Evolutionary conservation across 2,113 vertebrate species (phyloP).

Genomic region (Lepus europaeus): DNA sequence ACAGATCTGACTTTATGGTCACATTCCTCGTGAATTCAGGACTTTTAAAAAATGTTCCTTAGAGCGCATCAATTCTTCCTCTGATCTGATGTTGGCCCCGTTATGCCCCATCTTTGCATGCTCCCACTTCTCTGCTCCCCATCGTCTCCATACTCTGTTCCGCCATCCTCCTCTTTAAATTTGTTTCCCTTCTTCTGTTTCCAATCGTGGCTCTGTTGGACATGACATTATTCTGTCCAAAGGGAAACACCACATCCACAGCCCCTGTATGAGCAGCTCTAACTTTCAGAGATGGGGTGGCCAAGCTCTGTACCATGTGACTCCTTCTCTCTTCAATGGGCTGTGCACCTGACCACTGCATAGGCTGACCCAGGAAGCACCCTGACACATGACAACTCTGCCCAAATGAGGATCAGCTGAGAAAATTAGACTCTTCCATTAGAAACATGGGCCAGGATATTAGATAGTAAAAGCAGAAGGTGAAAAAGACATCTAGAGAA

Average conservation of each 20-base stretch:
- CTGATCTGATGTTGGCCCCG: not conserved
- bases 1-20: not conserved
- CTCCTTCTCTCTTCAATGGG: accelerated
- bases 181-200: not conserved
- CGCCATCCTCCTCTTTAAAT: not conserved
- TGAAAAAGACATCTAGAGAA: not conserved
- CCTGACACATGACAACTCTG: not conserved
- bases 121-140: no score
- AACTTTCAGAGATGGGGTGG: not conserved
- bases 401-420: not conserved
- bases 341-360: not conserved
- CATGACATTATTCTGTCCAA: not conserved
- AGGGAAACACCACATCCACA: no score
- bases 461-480: not conserved
- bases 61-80: not conserved
- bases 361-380: not conserved
- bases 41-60: not conserved
- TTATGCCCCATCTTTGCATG: not conserved
- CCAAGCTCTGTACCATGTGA: not conserved
- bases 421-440: not conserved
- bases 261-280: not conserved
- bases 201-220: not conserved
- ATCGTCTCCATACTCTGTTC: no score
- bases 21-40: not conserved
- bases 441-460: not conserved